Evolutionary conservation across 1,140 invertebrate genomes (phyloP).

Genomic region (Drosophila rufa): DNA sequence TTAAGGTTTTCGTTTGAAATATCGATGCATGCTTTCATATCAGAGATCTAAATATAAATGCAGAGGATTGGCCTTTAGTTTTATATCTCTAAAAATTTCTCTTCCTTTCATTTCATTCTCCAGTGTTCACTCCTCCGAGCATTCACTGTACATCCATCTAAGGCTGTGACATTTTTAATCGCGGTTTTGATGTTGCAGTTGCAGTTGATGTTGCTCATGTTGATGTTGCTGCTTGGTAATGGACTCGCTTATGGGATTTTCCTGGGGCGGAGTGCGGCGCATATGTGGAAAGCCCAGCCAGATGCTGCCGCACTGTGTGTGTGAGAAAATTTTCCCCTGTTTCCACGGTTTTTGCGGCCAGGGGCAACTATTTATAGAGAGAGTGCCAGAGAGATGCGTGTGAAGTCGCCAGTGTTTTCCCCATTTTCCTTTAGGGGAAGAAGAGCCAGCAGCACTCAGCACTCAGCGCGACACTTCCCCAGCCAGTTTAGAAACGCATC

Average conservation of each 20-base stretch:
- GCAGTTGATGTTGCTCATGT: neutral
- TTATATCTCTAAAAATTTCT: too few relatives aligned
- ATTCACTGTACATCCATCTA: constrained; percentile 51
- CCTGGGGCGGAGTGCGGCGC: constrained; percentile 36
- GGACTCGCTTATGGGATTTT: constrained; percentile 39
- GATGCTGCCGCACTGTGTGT: constrained; percentile 63
- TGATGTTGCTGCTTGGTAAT: constrained; percentile 19
- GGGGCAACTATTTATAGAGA: constrained; percentile 55
- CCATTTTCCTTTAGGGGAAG: constrained; percentile 56
- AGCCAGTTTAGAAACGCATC: constrained; percentile 64
- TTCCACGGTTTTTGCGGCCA: constrained; percentile 52
- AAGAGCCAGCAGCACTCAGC: constrained; percentile 27
- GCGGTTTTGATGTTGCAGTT: constrained; percentile 40
- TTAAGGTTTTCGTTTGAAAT: neutral
- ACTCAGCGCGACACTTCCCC: constrained; percentile 36
- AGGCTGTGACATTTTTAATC: constrained; percentile 80
- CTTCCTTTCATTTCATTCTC: too few relatives aligned
- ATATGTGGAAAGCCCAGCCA: constrained; percentile 77
- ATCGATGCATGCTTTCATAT: neutral
- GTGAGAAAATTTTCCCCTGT: constrained; percentile 70
- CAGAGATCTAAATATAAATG: too few relatives aligned
- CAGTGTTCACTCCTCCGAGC: neutral
- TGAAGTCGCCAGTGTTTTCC: constrained; percentile 53
- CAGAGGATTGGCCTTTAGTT: neutral
- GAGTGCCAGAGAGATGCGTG: constrained; percentile 50